Base-by-base conservation (phyloP, 2,797 vertebrate genomes). In the Bradypodion ventrale region DNA sequence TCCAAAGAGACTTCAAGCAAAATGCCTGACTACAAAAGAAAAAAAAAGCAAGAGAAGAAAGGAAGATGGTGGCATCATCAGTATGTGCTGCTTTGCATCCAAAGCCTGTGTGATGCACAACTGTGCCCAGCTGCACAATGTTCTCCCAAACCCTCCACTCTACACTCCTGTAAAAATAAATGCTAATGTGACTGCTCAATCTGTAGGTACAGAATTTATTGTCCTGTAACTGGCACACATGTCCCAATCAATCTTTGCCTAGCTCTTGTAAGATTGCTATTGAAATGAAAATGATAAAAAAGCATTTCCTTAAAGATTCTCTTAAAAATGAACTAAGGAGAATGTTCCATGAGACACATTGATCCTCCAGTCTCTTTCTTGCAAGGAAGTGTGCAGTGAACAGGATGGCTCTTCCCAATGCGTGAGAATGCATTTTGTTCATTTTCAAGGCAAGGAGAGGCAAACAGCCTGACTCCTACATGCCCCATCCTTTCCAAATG, bases 261-360 rank as follows among this genome's bases (percentile, higher is more conserved):
- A 25, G 62, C 76, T 83, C 76, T 79, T 83, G 82, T 46, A 44
- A 78, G 85, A 75, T 76, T 68, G 62, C 49, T 44, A 65, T 86
- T 86, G 75, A 74, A 82, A 83, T 78, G 80, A 74, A 66, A 78
- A 83, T 78, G 85, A 83, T 86, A 86, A 86, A 83, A 83, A 87
- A 68, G 52, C 6, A 83, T 83, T 80, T 75, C 76, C 62, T 68
- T 75, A 87, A 87, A 75, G 68, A 79, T 87, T 83, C 80, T 79
- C 69, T 87, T 79, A 75, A 68, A 68, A 78, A 78, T 1, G 40
- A 59, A 68, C 37, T 59, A 75, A 75, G 81, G 79, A 69, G 37
- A 37, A 52, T 46, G 13, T 23, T 62, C 40, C 76, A 68, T 46
- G 42, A 62, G 81, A 60, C 77, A 79, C 79, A 83, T 74, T 59